Conservation (phyloP, 2,797 vertebrate species). For the Hemibagrus guttatus region DNA sequence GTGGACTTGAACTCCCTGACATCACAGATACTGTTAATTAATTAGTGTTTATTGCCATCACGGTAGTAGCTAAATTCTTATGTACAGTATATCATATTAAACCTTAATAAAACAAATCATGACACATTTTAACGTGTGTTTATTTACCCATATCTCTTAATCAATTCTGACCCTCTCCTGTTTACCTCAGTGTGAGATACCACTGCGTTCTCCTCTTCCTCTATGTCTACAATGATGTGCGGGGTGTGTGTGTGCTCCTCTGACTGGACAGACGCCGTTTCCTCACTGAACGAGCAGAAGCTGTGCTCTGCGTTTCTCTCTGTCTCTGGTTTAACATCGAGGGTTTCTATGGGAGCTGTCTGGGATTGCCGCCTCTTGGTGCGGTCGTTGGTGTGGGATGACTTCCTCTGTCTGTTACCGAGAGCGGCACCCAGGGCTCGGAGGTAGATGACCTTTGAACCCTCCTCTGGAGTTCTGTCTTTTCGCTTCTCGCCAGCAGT, state of each 20-base stretch:
- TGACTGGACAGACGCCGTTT: conserved; percentile 4
- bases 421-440: conserved; percentile 67
- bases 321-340: not conserved
- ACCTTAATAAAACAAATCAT: not conserved
- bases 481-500: conserved; percentile 61
- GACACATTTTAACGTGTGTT: not conserved
- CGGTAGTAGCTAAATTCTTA: not conserved
- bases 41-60: not conserved
- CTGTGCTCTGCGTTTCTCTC: conserved; percentile 8
- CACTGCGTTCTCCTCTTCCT: conserved; percentile 14
- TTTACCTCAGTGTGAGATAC: conserved; percentile 58
- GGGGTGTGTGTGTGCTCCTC: conserved; percentile 11
- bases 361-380: not conserved
- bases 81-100: not conserved
- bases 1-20: not conserved
- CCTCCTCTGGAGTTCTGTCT: conserved; percentile 66
- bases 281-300: conserved; percentile 32
- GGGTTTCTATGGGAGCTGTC: not conserved
- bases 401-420: conserved; percentile 35
- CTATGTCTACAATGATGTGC: conserved; percentile 40
- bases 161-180: not conserved
- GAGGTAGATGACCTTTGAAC: conserved; percentile 67
- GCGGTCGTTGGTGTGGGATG: not conserved
- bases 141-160: not conserved
- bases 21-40: not conserved